A percentile compares a stretch with the other conserved stretches of the same genome.
Evolutionary conservation across 2,113 vertebrate genomes (phyloP).

Genomic region (Hydrochoerus hydrochaeris): DNA sequence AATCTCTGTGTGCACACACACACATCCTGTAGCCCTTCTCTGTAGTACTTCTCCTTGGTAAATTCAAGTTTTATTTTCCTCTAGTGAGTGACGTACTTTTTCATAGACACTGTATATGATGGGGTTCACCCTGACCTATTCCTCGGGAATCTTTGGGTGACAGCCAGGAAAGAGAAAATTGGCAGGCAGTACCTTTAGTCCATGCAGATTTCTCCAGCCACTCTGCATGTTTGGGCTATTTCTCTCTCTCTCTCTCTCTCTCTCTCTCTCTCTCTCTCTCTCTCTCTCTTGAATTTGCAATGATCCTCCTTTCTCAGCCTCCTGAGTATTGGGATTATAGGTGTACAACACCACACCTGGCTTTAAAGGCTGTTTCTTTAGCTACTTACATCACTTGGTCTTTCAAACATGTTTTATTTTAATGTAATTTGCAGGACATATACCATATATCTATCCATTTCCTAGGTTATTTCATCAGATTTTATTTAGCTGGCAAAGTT

Average conservation of each 20-base stretch:
- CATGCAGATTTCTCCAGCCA: neutral
- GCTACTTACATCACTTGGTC: neutral
- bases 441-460: neutral
- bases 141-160: neutral
- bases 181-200: too few relatives aligned
- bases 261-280: too few relatives aligned
- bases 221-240: neutral
- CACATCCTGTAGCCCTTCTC: neutral
- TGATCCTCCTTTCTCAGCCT: too few relatives aligned
- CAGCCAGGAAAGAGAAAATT: neutral
- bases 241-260: too few relatives aligned
- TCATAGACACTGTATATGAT: fast-evolving
- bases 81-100: neutral
- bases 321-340: too few relatives aligned
- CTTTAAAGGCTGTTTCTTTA: neutral
- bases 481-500: neutral
- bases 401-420: neutral
- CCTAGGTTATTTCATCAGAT: neutral
- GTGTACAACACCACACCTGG: too few relatives aligned
- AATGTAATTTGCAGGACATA: neutral
- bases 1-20: neutral
- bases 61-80: neutral
- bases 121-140: neutral
- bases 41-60: neutral
- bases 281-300: too few relatives aligned